A percentile compares a stretch with the other conserved stretches of the same genome.
phyloP scores from a whole-genome alignment of 2,888 invertebrate species.

The Eristalis arbustorum region DNA sequence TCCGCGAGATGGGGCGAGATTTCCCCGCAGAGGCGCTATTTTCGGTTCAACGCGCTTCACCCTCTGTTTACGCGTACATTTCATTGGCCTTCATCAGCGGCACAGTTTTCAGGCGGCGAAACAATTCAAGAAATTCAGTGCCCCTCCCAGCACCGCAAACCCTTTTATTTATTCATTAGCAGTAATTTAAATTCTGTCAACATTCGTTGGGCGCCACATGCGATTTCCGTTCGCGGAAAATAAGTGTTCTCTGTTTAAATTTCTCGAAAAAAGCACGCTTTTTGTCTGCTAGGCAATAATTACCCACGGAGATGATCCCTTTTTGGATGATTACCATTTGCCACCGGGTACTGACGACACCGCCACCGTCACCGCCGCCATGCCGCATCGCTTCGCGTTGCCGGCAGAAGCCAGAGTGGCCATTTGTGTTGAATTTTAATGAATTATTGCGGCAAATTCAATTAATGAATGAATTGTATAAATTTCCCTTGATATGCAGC shows the following conservation, averaged over 20 bases:
- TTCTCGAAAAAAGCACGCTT: neutral
- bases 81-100: slow-evolving; percentile 51
- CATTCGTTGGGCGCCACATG: slow-evolving; percentile 67
- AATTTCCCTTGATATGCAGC: slow-evolving; percentile 48
- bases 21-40: slow-evolving; percentile 17
- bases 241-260: neutral
- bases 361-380: neutral
- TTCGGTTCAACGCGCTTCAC: slow-evolving; percentile 44
- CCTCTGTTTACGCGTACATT: slow-evolving; percentile 38
- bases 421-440: slow-evolving; percentile 69
- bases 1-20: neutral
- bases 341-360: slow-evolving; percentile 17
- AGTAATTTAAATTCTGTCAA: slow-evolving; percentile 67
- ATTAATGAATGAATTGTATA: slow-evolving; percentile 69
- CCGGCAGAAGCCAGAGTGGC: slow-evolving; percentile 21
- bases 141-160: neutral
- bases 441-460: slow-evolving; percentile 69
- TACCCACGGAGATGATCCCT: slow-evolving; percentile 61
- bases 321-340: slow-evolving; percentile 58
- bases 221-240: slow-evolving; percentile 48
- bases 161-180: slow-evolving; percentile 62
- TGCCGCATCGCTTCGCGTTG: neutral
- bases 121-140: slow-evolving; percentile 43
- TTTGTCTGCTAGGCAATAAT: slow-evolving; percentile 29
- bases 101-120: slow-evolving; percentile 18